phyloP scores from a whole-genome alignment of 1,140 invertebrate genomes.

The Drosophila littoralis region DNA sequence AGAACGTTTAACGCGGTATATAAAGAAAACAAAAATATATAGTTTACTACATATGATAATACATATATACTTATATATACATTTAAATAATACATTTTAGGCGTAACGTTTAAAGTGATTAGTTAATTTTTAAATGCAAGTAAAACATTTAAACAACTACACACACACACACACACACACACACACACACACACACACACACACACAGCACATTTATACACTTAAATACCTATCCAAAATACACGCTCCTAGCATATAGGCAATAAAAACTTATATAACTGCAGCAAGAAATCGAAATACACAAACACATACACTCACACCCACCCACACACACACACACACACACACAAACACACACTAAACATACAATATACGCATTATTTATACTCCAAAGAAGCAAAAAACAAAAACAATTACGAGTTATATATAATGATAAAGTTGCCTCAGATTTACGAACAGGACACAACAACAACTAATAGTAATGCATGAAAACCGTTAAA shows the following conservation, averaged over 20 bases:
- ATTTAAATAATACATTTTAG: slow-evolving; percentile 69
- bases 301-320: slow-evolving; percentile 29
- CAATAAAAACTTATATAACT: slow-evolving; percentile 58
- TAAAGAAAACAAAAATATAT: slow-evolving; percentile 41
- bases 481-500: slow-evolving; percentile 38
- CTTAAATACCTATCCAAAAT: slow-evolving; percentile 1
- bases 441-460: slow-evolving; percentile 59
- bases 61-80: slow-evolving; percentile 66
- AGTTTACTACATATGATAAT: slow-evolving; percentile 73
- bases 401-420: slow-evolving; percentile 66
- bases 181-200: slow-evolving; percentile 42
- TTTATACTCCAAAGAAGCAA: slow-evolving; percentile 82
- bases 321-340: slow-evolving; percentile 6
- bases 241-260: slow-evolving; percentile 57
- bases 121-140: slow-evolving; percentile 77
- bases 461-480: slow-evolving; percentile 42
- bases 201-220: slow-evolving; percentile 32
- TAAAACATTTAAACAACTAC: slow-evolving; percentile 61
- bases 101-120: slow-evolving; percentile 66
- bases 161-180: slow-evolving; percentile 34
- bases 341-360: slow-evolving; percentile 12
- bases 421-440: slow-evolving; percentile 70
- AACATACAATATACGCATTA: slow-evolving; percentile 61
- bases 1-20: slow-evolving; percentile 34
- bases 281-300: slow-evolving; percentile 72